Conservation (phyloP, 2,113 vertebrate species). For the Zosterops hypoxanthus region DNA sequence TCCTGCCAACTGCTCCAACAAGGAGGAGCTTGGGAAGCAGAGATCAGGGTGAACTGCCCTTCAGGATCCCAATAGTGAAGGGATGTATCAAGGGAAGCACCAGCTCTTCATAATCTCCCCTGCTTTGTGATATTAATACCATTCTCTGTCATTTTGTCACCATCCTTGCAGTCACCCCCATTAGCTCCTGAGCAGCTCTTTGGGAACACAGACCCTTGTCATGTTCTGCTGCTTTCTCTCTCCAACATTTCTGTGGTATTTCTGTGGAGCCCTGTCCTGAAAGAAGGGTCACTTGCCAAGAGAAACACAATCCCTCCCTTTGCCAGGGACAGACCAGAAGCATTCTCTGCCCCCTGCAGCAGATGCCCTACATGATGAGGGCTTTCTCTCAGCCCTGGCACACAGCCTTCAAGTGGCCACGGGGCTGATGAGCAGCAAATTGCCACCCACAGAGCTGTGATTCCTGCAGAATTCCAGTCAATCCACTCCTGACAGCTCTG, state of each 20-base stretch:
- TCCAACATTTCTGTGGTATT: not conserved
- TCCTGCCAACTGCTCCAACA: not conserved
- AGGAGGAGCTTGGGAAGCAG: not conserved
- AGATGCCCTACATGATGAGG: not conserved
- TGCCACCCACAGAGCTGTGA: not conserved
- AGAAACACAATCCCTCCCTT: not conserved
- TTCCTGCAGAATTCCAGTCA: not conserved
- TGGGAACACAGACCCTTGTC: not conserved
- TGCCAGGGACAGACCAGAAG: not conserved
- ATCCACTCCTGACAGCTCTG: not conserved
- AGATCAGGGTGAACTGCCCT: not conserved
- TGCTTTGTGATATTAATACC: not conserved
- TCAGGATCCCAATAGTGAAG: not conserved
- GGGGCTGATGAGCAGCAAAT: not conserved
- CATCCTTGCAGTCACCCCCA: not conserved
- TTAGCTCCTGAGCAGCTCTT: not conserved
- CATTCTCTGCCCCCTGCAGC: not conserved
- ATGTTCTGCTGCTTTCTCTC: not conserved
- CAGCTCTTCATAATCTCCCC: not conserved
- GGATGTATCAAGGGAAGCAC: not conserved
- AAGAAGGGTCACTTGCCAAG: not conserved
- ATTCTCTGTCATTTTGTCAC: not conserved
- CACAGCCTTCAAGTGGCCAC: fast-evolving
- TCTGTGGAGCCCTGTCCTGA: not conserved
- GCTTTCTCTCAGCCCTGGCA: not conserved